These are phyloP conservation scores for Parochlus steinenii DNA, from an alignment of 2,888 invertebrate genomes.

Conservation along the genomic window DNA sequence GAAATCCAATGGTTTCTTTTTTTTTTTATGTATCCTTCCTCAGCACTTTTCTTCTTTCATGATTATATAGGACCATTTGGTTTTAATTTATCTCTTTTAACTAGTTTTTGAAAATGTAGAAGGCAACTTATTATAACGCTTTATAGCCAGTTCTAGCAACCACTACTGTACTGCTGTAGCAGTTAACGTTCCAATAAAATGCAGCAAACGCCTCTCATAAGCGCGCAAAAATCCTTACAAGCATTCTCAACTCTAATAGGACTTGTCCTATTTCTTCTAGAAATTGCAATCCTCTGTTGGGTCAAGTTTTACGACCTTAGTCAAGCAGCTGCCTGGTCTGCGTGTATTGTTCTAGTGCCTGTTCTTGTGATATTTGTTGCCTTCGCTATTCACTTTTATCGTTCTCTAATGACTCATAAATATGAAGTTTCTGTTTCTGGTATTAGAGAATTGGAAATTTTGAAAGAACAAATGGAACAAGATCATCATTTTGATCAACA, in stretches of 20 bases:
- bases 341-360: slow-evolving; percentile 81
- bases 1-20: too few relatives aligned
- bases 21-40: too few relatives aligned
- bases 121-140: too few relatives aligned
- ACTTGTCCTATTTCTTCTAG: slow-evolving; percentile 78
- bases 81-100: too few relatives aligned
- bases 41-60: too few relatives aligned
- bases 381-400: slow-evolving; percentile 92
- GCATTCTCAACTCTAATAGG: slow-evolving; percentile 91
- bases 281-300: slow-evolving; percentile 94
- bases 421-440: slow-evolving; percentile 76
- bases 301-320: slow-evolving; percentile 86
- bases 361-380: slow-evolving; percentile 77
- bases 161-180: too few relatives aligned
- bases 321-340: slow-evolving; percentile 69
- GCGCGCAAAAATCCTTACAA: too few relatives aligned
- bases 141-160: too few relatives aligned
- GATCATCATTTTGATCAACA: slow-evolving; percentile 38
- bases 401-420: slow-evolving; percentile 81
- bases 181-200: too few relatives aligned
- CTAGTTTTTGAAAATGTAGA: too few relatives aligned
- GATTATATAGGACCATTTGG: too few relatives aligned
- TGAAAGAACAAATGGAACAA: slow-evolving; percentile 73
- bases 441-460: slow-evolving; percentile 66
- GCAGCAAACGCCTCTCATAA: too few relatives aligned